These are phyloP conservation scores for Hipparchia sbordonii DNA, from an alignment of 2,888 invertebrate species.

Conservation along the genomic window DNA sequence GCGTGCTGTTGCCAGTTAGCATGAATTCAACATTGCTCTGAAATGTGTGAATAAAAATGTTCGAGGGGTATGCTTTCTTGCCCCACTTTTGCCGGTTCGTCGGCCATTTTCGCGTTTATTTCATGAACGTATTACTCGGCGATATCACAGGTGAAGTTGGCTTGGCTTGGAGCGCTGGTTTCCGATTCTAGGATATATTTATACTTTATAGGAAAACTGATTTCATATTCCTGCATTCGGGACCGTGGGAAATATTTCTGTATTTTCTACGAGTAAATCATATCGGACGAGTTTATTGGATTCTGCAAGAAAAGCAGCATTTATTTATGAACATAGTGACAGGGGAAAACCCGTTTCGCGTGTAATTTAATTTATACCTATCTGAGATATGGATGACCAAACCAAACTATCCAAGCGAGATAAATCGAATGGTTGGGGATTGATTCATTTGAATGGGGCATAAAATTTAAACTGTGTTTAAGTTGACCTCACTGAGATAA, in stretches of 20 bases:
- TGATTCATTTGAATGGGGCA: background rate
- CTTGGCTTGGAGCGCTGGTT: slow-evolving; percentile 62
- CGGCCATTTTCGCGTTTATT: slow-evolving; percentile 69
- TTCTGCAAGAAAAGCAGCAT: background rate
- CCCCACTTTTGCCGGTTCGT: slow-evolving; percentile 76
- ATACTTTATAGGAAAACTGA: slow-evolving; percentile 60
- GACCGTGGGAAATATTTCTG: background rate
- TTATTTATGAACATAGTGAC: background rate
- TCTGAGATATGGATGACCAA: too few relatives aligned
- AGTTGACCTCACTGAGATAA: background rate
- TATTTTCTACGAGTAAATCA: slow-evolving; percentile 4
- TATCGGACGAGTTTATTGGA: slow-evolving; percentile 13
- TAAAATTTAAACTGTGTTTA: background rate
- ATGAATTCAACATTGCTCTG: slow-evolving; percentile 28
- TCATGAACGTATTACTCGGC: slow-evolving; percentile 53
- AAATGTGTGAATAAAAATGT: slow-evolving; percentile 56
- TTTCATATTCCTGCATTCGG: slow-evolving; percentile 60
- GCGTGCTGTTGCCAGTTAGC: slow-evolving; percentile 11
- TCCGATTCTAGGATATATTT: slow-evolving; percentile 58
- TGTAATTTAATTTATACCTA: background rate
- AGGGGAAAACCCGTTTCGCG: background rate
- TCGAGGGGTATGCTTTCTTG: slow-evolving; percentile 63
- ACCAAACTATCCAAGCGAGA: background rate
- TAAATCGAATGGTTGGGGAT: background rate
- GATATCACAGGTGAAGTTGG: slow-evolving; percentile 69